Conservation (phyloP, 1,140 invertebrate species). For the Oppia nitens region DNA sequence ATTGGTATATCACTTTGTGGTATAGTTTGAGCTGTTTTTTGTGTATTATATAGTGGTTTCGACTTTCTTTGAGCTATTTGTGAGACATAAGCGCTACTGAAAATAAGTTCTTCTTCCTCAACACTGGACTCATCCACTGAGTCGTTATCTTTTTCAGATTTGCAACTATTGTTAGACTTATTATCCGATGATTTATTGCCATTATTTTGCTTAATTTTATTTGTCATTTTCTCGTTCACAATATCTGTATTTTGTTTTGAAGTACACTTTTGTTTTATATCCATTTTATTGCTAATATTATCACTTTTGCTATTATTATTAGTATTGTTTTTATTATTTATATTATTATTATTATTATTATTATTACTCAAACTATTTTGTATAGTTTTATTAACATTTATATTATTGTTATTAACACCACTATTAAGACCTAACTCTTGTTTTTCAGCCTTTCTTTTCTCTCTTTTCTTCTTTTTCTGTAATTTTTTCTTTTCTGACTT, state of each 20-base stretch:
- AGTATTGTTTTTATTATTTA: background rate
- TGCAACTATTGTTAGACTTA: background rate
- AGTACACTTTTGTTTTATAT: background rate
- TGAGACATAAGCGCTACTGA: background rate
- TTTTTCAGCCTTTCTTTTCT: background rate
- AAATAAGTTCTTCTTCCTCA: background rate
- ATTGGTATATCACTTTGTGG: background rate
- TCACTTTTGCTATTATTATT: background rate
- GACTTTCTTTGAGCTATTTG: background rate
- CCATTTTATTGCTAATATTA: background rate
- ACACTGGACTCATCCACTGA: background rate
- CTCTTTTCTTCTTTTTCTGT: background rate
- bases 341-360: background rate
- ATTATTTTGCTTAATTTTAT: no score
- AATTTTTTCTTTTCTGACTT: background rate
- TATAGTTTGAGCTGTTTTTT: background rate
- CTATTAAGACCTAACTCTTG: background rate
- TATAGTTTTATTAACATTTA: background rate
- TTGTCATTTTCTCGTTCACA: background rate
- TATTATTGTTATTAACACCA: background rate
- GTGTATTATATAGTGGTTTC: background rate
- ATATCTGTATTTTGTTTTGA: background rate
- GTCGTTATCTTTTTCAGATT: background rate
- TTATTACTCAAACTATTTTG: background rate
- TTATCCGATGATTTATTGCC: background rate